Percentiles rank a stretch among this genome's conserved stretches.
phyloP scores from a whole-genome alignment of 2,888 invertebrate genomes.

The Dione juno region DNA sequence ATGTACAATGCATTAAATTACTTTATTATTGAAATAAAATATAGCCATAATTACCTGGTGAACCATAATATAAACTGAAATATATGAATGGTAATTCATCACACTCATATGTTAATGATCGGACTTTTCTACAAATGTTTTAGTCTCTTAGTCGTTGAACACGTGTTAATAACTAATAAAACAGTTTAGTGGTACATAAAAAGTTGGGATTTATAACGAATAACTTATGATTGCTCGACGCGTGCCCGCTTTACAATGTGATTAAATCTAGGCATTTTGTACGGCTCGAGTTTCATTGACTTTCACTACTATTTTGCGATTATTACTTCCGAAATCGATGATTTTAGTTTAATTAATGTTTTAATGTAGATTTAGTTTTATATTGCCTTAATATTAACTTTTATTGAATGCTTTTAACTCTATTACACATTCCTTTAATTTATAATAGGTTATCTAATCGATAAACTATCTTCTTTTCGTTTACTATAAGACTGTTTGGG shows the following conservation, averaged over 20 bases:
- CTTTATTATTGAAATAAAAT: conserved; percentile 47
- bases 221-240: conserved; percentile 72
- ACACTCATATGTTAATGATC: conserved; percentile 71
- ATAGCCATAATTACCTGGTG: conserved; percentile 54
- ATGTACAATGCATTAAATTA: conserved; percentile 41
- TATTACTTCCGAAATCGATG: conserved; percentile 46
- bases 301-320: conserved; percentile 55
- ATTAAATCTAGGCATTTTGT: conserved; percentile 54
- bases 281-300: conserved; percentile 54
- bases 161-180: conserved; percentile 84
- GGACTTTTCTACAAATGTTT: conserved; percentile 79
- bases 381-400: conserved; percentile 33
- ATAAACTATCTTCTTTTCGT: neutral
- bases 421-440: neutral
- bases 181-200: conserved; percentile 81
- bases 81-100: conserved; percentile 58
- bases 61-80: conserved; percentile 53
- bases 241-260: conserved; percentile 60
- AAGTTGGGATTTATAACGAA: conserved; percentile 81
- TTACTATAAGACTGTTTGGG: neutral
- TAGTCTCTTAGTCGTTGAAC: conserved; percentile 76
- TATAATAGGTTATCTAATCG: conserved; percentile 4
- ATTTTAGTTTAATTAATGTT: conserved; percentile 35
- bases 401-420: conserved; percentile 27
- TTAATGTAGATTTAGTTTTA: conserved; percentile 36